Base-by-base conservation (phyloP, 1,140 invertebrate species). In the Bicyclus anynana region DNA sequence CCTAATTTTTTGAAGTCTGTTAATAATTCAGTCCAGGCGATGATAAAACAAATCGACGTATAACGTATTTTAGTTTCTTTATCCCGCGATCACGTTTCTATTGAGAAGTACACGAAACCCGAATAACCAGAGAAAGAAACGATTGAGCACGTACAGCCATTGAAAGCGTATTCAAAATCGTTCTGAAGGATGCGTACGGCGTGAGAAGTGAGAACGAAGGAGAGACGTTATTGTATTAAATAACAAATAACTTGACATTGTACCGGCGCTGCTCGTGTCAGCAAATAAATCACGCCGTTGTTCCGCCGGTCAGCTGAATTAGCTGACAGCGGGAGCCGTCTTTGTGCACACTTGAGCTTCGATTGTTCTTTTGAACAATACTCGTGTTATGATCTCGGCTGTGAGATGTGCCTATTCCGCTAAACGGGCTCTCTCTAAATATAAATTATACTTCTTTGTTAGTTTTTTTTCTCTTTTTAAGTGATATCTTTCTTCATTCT, bases 301-400 rank as follows among this genome's bases (percentile, higher is more conserved):
- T 40, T 40, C 16, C 37, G 37, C 33, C 20, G 46, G 27, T 56
- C 53, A 56, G 29, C 54, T 48, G 26, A 49, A 50, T 56, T 56
- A 49, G 54, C 52, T 14, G 46, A 9, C 37, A 23, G 1, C 37
- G 13, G 21, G 37, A 27, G 50, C 46, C 50, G 54, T 56, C 47
- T 56, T 20, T 42, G 21, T 47, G 44, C 37, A 26, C 47, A 49
- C 46, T 56, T 49, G 6, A 40, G 50, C 33, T 52, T 52, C 33
- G 50, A 52, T 38, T 50, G 52, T 53, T 53, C 52, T 42, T 53
- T 29, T 40, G 47, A 50, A 42, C 54, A 49, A 42, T 56, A 44
- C 46, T 56, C 38, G 21, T 27, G 18, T 40, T 40, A 20, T 52
- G n/a, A 40, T 23, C 33, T 42, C 9, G 35, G 40, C 4, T 40